Evolutionary conservation across 1,140 invertebrate genomes (phyloP), one percentile per base, ranked within the genome.

Genomic region (Bradysia coprophila): DNA sequence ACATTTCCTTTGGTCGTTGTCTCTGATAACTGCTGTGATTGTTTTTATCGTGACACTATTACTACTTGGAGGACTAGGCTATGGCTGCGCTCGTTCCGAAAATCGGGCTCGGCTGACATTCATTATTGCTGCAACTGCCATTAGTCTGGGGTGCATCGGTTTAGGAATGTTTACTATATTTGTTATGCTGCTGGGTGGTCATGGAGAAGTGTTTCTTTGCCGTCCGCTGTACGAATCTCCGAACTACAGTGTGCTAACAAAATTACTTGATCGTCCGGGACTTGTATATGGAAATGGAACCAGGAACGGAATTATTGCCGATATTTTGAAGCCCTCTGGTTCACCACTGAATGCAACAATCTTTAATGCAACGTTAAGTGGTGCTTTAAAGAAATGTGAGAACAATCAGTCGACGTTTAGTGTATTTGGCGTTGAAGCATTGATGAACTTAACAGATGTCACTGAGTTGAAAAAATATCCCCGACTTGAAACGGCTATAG

Each of bases 361-460:
- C 45, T 52, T 59, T 15, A 57, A 59, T 43, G 54, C 57, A 44
- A 51, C 45, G 32, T 48, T 60, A 33, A 50, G 51, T 41, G 46
- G 47, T 32, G 57, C 57, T 38, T 46, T 60, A 42, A 55, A 54
- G 55, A 57, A 45, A 55, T 83, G 80, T 54, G 66, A 75, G 55
- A 58, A 70, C 48, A 77, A 81, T 52, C 65, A 72, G 47, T 64
- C 78, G 44, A 69, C 71, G 23, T 83, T 81, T 64, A 61, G 68
- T 36, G 72, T 76, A n/a, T 80, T 82, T 54, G 69, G 75, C 53
- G 59, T 84, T 44, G 68, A 76, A 46, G 69, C 65, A 51, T 63
- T 74, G 44, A 57, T 73, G 40, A 74, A 80, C 54, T 61, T 78
- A 28, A 76, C 77, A 40, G 61, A 68, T 50, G 55, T 67, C 32